Base-by-base conservation (phyloP, 1,140 invertebrate species). In the Arion vulgaris region DNA sequence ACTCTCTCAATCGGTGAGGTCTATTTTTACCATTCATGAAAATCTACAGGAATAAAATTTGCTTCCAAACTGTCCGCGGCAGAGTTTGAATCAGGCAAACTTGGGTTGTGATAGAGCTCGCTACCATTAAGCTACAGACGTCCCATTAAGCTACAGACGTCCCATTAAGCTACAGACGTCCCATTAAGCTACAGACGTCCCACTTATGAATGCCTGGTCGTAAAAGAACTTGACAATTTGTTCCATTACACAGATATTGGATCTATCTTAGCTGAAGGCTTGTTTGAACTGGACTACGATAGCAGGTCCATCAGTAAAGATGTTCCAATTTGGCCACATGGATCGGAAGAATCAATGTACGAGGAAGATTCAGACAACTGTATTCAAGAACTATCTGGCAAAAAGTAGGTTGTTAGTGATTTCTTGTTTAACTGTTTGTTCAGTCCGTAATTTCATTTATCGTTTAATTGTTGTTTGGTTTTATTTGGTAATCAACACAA, bases 281-380 rank as follows among this genome's bases (percentile, higher is more conserved):
- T 78, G 51, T 78, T 78, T 66, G 51, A 78, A 38, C 53, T 78
- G 34, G 39, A 78, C 26, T 78, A 78, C 53, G 57, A 78, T 34
- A 78, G 76, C 57, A 36, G 76, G 7, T 28, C 2, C 51, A 41
- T 78, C 53, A 78, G 32, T 5, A 62, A 32, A 17, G 4, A 71
- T 5, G 81, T 82, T 0, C 71, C 45, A 32, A 45, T 85, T 45
- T 87, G 85, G 85, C 79, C 82, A 41, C 83, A 85, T 45, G 73
- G 32, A 19, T 71, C 62, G 23, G 81, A 85, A 38, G 88, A 90
- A 81, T 84, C 80, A 7, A 85, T 90, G 80, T 78, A 69, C n/a
- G 89, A 90, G 72, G 69, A 77, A 17, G 82, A 88, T 28, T 90
- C 90, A 0, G 89, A 90, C 77, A 75, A 86, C 72, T 90, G 89